Base-by-base conservation (phyloP, 2,888 invertebrate species). In the Perizoma flavofasciatum region DNA sequence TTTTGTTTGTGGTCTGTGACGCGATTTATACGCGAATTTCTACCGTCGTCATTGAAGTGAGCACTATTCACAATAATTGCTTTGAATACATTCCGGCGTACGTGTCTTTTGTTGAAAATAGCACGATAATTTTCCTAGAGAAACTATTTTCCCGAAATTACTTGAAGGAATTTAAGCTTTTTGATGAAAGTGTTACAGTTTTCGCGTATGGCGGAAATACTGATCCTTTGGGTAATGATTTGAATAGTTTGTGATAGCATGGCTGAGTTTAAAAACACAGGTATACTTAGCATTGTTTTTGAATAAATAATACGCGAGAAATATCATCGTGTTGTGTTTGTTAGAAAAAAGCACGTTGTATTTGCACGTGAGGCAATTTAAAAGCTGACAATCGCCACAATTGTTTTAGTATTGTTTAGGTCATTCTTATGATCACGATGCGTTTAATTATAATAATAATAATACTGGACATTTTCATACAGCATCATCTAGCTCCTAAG, bases 1-100 rank as follows among this genome's bases (percentile, higher is more conserved):
- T 91, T 92, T 91, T 91, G 91, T 92, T 92, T 91, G 92, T 89
- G 92, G 91, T 89, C 89, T 89, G 88, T 89, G 92, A 91, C 89
- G 91, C 91, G 90, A 92, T 92, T 91, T 92, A 92, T 91, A 87
- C 86, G 82, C 82, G 88, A 90, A 90, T 86, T 90, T 89, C 89
- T 88, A 86, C 89, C 88, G 83, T 86, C 87, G 83, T 86, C 84
- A 86, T 85, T 85, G 85, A 90, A 90, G 88, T 91, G 89, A 88
- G 80, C 88, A 88, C 90, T 88, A 88, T 89, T 90, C 89, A 87
- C 86, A 83, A 89, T 90, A 90, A 92, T 91, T 92, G 89, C 87
- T 88, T 86, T 86, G 83, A 88, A 85, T 87, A 84, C 86, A 86
- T 88, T 88, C 81, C 75, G 79, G 74, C 73, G 75, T 81, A 80